Evolutionary conservation across 2,797 vertebrate species (phyloP), one percentile per base, ranked within the genome.

Genomic region (Anableps anableps): DNA sequence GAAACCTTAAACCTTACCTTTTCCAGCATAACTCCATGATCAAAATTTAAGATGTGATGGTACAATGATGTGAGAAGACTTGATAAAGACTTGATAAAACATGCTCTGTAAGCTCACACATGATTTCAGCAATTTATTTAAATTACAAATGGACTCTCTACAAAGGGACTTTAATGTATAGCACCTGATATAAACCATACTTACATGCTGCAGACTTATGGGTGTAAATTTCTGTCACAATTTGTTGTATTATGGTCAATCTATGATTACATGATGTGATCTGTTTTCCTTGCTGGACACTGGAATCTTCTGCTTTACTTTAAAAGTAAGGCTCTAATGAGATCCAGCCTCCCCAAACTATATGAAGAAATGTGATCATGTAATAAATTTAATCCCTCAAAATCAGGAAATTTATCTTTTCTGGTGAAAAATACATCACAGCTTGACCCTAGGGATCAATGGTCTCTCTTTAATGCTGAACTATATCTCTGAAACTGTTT

Each of bases 361-460:
- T 72, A 50, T 74, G 66, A 55, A 41, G 38, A 88, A 82, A 81
- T 86, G 79, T 83, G 83, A 75, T 74, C 70, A 58, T 58, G 77
- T 73, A 72, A 48, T 74, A 14, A n/a, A 21, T 79, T 66, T 85
- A 75, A 43, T n/a, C 75, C 75, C 86, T 83, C 70, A 50, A 38
- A 85, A 76, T 77, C 75, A 66, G 60, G 48, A 87, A 36, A 68
- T 45, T 78, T 72, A 14, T 77, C 50, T 84, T 88, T 85, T 55
- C 62, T 53, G 21, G 48, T 80, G 48, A 83, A 86, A 84, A 79
- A 87, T 77, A 88, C 86, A 90, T 84, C 78, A 87, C 74, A 70
- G 82, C 72, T 76, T 73, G 66, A 85, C 85, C 75, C 77, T 74
- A 45, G 75, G 87, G 85, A 83, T 74, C 26, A 41, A 17, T 64